phyloP scores from a whole-genome alignment of 1,140 invertebrate species.

The Zaprionus davidi region DNA sequence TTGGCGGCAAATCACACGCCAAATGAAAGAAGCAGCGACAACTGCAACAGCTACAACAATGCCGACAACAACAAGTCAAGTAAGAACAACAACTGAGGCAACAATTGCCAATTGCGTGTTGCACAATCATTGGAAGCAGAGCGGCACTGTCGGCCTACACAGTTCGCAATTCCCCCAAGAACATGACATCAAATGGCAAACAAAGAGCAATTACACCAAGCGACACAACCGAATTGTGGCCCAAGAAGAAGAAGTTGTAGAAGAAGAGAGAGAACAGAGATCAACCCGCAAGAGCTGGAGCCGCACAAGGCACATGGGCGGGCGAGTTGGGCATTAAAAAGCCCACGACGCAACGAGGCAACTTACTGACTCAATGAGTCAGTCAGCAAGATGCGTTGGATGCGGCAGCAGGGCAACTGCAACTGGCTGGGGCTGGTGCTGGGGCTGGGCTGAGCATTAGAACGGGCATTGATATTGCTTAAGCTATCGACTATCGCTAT shows the following conservation, averaged over 20 bases:
- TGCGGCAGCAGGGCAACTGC: constrained; percentile 12
- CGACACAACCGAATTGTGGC: constrained; percentile 37
- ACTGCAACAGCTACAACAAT: constrained; percentile 7
- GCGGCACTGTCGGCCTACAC: constrained; percentile 58
- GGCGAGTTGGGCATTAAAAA: constrained; percentile 55
- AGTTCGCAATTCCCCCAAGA: constrained; percentile 36
- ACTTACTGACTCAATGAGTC: constrained; percentile 53
- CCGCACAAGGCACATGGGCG: constrained; percentile 59
- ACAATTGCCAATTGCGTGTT: constrained; percentile 73
- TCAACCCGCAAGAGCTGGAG: background rate
- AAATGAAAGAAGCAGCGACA: constrained; percentile 61
- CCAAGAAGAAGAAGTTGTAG: background rate
- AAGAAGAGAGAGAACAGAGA: background rate
- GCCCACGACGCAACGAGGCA: constrained; percentile 34
- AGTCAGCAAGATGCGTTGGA: constrained; percentile 69
- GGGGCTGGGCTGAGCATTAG: background rate
- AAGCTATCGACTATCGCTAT: constrained; percentile 17
- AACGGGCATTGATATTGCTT: constrained; percentile 1
- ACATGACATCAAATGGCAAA: constrained; percentile 80
- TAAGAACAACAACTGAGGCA: constrained; percentile 12
- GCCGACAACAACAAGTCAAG: constrained; percentile 1
- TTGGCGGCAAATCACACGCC: constrained; percentile 63
- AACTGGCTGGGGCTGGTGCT: background rate
- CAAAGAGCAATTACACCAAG: constrained; percentile 76
- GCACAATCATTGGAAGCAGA: constrained; percentile 71